Evolutionary conservation across 2,113 vertebrate species (phyloP).

Genomic region (Balaenoptera acutorostrata): DNA sequence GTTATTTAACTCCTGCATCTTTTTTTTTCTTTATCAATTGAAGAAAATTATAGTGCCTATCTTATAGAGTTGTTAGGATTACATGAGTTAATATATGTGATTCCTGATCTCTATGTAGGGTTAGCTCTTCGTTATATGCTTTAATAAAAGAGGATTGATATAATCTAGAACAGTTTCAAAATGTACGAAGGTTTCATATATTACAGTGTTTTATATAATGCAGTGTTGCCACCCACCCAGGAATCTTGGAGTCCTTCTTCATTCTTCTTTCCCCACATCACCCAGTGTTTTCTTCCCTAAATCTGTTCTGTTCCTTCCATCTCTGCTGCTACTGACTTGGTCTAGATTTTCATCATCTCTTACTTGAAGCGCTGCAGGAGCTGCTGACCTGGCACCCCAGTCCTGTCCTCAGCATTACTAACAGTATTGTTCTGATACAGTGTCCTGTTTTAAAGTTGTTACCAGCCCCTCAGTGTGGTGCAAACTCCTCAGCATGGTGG

Average conservation of each 20-base stretch:
- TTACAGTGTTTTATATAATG: background rate
- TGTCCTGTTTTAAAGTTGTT: background rate
- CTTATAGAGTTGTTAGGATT: background rate
- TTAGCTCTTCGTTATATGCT: background rate
- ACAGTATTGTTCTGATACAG: background rate
- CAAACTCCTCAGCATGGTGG: background rate
- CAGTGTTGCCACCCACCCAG: background rate
- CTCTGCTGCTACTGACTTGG: background rate
- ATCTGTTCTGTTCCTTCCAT: background rate
- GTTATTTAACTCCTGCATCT: background rate
- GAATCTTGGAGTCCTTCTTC: background rate
- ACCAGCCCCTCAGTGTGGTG: background rate
- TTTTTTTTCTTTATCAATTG: background rate
- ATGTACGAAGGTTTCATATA: background rate
- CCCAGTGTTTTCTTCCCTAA: background rate
- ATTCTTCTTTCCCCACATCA: background rate
- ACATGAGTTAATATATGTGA: background rate
- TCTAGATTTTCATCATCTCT: background rate
- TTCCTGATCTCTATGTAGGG: background rate
- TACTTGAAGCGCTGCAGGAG: background rate
- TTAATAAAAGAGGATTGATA: background rate
- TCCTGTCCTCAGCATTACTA: background rate
- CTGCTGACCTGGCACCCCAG: background rate
- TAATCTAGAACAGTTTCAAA: background rate
- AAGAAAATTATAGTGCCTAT: background rate